phyloP scores from a whole-genome alignment of 2,797 vertebrate species.

The Bradypus variegatus region DNA sequence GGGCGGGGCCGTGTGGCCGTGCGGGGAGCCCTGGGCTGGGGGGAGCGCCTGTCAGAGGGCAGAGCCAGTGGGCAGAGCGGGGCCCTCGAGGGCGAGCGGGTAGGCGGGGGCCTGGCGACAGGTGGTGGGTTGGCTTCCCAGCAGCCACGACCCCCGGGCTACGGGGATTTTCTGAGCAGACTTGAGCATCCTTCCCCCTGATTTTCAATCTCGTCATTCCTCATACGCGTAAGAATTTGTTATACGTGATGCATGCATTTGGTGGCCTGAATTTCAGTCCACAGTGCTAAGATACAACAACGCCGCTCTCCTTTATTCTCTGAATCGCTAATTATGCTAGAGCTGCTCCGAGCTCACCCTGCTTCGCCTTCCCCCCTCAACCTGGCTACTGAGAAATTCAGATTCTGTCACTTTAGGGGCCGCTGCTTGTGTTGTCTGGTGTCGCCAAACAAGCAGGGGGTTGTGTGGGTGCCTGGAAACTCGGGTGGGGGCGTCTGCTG shows the following conservation, averaged over 20 bases:
- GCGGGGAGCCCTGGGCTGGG: too few relatives aligned
- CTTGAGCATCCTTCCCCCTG: accelerated
- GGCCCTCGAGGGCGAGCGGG: too few relatives aligned
- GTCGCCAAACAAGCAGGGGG: too few relatives aligned
- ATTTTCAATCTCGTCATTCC: background rate
- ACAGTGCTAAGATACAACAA: background rate
- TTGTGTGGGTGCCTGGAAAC: background rate
- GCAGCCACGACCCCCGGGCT: accelerated
- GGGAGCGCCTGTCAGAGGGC: too few relatives aligned
- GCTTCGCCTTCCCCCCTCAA: accelerated
- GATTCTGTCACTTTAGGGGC: background rate
- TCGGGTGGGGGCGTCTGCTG: accelerated
- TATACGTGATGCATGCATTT: background rate
- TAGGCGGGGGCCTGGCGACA: too few relatives aligned
- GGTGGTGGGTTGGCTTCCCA: too few relatives aligned
- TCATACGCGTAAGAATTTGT: too few relatives aligned
- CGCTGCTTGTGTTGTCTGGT: too few relatives aligned
- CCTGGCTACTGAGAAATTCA: background rate
- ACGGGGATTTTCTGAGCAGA: background rate
- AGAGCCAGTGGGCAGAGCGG: too few relatives aligned
- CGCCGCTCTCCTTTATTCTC: background rate
- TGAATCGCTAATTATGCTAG: background rate
- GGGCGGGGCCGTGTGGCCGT: too few relatives aligned
- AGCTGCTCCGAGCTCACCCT: background rate
- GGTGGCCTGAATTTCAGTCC: background rate